phyloP scores from a whole-genome alignment of 2,113 vertebrate genomes.

The Anser brachyrhynchus region DNA sequence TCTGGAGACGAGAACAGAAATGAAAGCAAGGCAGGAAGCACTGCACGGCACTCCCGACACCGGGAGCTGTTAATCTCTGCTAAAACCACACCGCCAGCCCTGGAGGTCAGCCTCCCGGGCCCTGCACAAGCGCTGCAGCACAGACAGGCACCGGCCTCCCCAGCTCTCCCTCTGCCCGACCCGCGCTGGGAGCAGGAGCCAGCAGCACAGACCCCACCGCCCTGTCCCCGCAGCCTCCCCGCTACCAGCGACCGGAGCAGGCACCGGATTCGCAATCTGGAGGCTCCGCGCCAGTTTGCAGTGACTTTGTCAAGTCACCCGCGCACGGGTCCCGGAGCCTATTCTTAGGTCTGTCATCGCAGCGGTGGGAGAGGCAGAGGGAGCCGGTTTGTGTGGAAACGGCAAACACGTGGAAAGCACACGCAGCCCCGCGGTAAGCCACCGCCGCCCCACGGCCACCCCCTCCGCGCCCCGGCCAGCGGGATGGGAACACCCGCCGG shows the following conservation, averaged over 20 bases:
- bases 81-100: background rate
- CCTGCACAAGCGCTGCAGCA: conserved; percentile 1
- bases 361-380: background rate
- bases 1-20: background rate
- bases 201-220: background rate
- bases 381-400: background rate
- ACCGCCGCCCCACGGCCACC: background rate
- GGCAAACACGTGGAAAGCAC: background rate
- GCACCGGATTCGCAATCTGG: rapidly evolving
- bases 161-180: background rate
- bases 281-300: background rate
- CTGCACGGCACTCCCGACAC: background rate
- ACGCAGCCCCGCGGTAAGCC: background rate
- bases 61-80: background rate
- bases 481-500: background rate
- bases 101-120: conserved; percentile 21
- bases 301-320: conserved; percentile 44
- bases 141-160: background rate
- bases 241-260: background rate
- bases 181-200: background rate
- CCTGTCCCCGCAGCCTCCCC: background rate
- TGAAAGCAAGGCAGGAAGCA: background rate
- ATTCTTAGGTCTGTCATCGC: background rate
- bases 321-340: background rate
- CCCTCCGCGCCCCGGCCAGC: rapidly evolving